Base-by-base conservation (phyloP, 2,888 invertebrate species). In the Miltochrista miniata region DNA sequence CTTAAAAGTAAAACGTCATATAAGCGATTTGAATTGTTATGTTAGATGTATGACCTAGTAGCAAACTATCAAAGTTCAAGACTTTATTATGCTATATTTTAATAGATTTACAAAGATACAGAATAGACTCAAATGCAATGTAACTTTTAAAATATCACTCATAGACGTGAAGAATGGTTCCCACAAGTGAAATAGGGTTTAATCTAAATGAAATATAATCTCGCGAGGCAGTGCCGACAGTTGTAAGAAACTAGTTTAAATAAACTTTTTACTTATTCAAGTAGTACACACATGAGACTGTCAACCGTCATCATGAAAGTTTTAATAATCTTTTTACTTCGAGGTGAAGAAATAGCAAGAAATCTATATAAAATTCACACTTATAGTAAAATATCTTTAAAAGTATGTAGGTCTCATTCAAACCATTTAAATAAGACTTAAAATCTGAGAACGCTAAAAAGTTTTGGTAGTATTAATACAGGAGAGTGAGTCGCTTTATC, bases 231-330 rank as follows among this genome's bases (percentile, higher is more conserved):
- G 15, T 7, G 9, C 40, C 10, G 14, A 13, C 41, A 41, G 11
- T 41, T 31, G 15, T 14, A 10, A 31, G 31, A 41, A 41, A 31
- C 41, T 31, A 31, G 5, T 35, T 41, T 11, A 30, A 7, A 18
- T 15, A 15, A 42, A 42, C 35, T 48, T 48, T 48, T 48, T 41
- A 15, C 36, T 36, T 4, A 24, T 37, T 39, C 24, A 42, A 35
- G 18, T 29, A 24, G 1, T 10, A 42, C 31, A 42, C 33, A 33
- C 14, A 31, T 15, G 11, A 15, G 14, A 8, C 31, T 40, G 35
- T 51, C 37, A 43, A 51, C 45, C 29, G 35, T 13, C 29, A 29
- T 47, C 40, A 36, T 9, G 3, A 18, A 35, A 41, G 29, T 14
- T 47, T 41, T 41, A 35, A 35, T 35, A 15, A n/a, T 14, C 24